Base-by-base conservation (phyloP, 35 echinoderm and acorn worm genomes). In the Ptychodera flava region DNA sequence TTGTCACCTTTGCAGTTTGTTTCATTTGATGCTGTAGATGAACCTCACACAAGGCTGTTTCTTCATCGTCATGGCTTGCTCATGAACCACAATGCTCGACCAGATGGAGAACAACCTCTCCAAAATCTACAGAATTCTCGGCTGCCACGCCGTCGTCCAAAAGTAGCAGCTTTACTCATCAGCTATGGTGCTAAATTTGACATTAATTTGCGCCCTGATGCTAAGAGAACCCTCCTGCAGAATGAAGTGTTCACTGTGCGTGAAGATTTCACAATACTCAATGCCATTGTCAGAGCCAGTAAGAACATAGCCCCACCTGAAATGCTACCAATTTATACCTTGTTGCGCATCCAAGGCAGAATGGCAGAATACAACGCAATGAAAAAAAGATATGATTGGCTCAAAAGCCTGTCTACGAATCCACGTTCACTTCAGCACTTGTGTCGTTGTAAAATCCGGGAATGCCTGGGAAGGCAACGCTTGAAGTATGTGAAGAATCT, bases 1-100 rank as follows among this genome's bases (percentile, higher is more conserved):
- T 37, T 97, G 30, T 76, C 86, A 80, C 91, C 94, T 28, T 83
- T 97, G 0, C 91, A 93, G 80, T 45, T 97, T 16, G 94, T 97
- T 33, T 85, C 88, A 27, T 97, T 97, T 34, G 77, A 93, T 15
- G 80, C 88, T 1, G 82, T 85, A 15, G 64, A 90, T 35, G 84
- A 64, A 64, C 45, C 45, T 12, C 6, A 64, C 45, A 64, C 45
- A 6, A 64, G 45, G 22, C 22, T 22, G 22, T 64, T 64, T 64
- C 45, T 64, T 64, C 45, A 64, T 64, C 45, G 45, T 64, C 45
- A 64, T 64, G 45, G 45, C 6, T 64, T 64, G 45, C 45, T 64
- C 22, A 64, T 64, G 22, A 64, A 64, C 22, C 45, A 64, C 45
- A 64, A 64, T 64, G 45, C 45, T 12, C n/a, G n/a, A n/a, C n/a